A percentile compares a stretch with the other conserved stretches of the same genome.
These are phyloP conservation scores for Dolomedes plantarius DNA, from an alignment of 2,888 invertebrate species.

Conservation along the genomic window DNA sequence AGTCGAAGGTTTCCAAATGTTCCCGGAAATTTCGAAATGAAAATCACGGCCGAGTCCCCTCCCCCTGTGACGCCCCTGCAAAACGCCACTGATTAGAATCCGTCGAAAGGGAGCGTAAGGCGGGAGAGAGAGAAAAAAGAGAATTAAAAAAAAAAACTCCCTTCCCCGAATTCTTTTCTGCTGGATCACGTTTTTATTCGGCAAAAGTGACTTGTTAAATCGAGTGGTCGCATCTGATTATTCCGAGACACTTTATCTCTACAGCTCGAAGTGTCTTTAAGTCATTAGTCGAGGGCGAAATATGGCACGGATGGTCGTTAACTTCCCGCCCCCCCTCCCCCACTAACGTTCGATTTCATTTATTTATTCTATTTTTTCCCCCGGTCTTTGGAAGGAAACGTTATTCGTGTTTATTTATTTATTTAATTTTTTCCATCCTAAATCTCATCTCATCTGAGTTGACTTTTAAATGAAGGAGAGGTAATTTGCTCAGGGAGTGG, in stretches of 20 bases:
- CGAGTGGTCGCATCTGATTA: conserved; percentile 68
- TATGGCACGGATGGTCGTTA: conserved; percentile 62
- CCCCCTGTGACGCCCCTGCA: conserved; percentile 11
- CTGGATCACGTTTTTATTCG: neutral
- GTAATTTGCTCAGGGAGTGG: conserved; percentile 26
- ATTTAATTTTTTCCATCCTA: no score
- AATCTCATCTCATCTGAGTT: no score
- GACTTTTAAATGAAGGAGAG: conserved; percentile 41
- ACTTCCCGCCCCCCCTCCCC: neutral
- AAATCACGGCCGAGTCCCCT: no score
- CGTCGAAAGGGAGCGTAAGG: neutral
- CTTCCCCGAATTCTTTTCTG: no score
- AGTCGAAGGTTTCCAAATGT: no score
- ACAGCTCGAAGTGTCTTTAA: conserved; percentile 59
- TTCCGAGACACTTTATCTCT: conserved; percentile 30
- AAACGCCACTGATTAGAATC: conserved; percentile 67
- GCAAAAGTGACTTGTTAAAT: conserved; percentile 68
- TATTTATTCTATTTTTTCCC: no score
- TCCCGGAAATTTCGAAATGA: no score
- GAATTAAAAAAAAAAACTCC: no score
- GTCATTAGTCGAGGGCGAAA: conserved; percentile 64
- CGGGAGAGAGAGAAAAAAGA: neutral
- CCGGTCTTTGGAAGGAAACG: no score
- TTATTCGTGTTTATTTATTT: no score
- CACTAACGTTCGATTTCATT: no score